Percentiles rank a stretch among this genome's conserved stretches.
These are phyloP conservation scores for Lytechinus pictus DNA, from an alignment of 35 echinoderm and acorn worm genomes.

Conservation along the genomic window DNA sequence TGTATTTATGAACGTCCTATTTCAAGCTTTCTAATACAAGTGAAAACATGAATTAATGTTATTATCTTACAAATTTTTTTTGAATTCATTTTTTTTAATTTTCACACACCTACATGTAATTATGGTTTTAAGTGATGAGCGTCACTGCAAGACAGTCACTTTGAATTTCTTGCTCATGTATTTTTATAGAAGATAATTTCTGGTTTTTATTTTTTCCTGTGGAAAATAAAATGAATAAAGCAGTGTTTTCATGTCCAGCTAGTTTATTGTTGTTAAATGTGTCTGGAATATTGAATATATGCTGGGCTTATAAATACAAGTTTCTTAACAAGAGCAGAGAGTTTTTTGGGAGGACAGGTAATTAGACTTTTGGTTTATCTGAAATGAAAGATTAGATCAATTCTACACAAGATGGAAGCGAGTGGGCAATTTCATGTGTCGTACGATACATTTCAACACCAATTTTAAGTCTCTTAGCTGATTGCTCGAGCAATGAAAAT, in stretches of 20 bases:
- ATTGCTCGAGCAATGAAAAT: no score
- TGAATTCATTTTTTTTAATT: not conserved
- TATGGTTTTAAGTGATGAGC: not conserved
- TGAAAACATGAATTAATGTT: not conserved
- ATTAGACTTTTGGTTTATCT: no score
- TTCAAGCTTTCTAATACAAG: no score
- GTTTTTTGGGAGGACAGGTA: no score
- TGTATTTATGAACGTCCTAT: no score
- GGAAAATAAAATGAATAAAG: not conserved
- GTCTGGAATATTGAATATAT: not conserved
- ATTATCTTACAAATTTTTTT: not conserved
- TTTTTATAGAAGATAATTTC: not conserved
- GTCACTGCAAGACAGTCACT: not conserved
- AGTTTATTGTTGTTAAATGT: not conserved
- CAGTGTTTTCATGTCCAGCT: not conserved
- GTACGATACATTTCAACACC: no score
- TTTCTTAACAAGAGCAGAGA: no score
- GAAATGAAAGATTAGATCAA: no score
- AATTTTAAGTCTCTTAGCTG: no score
- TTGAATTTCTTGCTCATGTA: not conserved
- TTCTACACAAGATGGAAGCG: no score
- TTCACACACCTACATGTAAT: not conserved
- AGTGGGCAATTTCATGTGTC: no score
- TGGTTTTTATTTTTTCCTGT: not conserved
- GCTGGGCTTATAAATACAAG: no score